These are phyloP conservation scores for Stenodema calcarata DNA, from an alignment of 2,888 invertebrate species.

Conservation along the genomic window DNA sequence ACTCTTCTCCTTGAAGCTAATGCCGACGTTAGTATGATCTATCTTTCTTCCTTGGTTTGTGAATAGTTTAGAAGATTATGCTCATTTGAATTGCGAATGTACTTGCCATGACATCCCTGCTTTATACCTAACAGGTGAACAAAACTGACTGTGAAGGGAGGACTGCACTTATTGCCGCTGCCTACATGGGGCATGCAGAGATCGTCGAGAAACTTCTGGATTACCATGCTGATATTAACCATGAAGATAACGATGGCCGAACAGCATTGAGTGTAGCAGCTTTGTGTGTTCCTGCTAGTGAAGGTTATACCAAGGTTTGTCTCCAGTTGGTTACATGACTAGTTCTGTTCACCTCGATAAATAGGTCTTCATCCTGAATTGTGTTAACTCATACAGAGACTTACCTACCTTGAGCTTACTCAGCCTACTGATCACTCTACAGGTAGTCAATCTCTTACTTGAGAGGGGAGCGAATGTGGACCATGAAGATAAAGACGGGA, in stretches of 20 bases:
- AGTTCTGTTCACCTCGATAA: too few relatives aligned
- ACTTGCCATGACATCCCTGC: background rate
- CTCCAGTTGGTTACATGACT: background rate
- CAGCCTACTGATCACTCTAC: background rate
- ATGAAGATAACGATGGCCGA: constrained; percentile 85
- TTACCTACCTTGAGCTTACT: too few relatives aligned
- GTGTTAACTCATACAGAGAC: too few relatives aligned
- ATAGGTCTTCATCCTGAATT: too few relatives aligned
- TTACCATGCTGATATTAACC: constrained; percentile 82
- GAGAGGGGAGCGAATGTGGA: constrained; percentile 84
- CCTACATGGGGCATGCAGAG: constrained; percentile 95
- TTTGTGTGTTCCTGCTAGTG: constrained; percentile 80
- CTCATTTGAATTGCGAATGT: too few relatives aligned
- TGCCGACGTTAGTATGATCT: constrained; percentile 55
- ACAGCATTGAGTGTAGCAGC: constrained; percentile 89
- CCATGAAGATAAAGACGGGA: constrained; percentile 83
- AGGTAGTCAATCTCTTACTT: constrained; percentile 74
- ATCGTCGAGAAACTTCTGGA: constrained; percentile 84
- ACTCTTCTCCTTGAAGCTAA: constrained; percentile 71
- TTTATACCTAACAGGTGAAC: constrained; percentile 56
- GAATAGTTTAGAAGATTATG: background rate
- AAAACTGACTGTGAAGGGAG: constrained; percentile 83
- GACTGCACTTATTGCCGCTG: constrained; percentile 92
- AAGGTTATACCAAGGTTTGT: constrained; percentile 69
- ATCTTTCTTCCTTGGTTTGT: background rate